A percentile compares a stretch with the other conserved stretches of the same genome.
These are phyloP conservation scores for Sphaeramia orbicularis DNA, from an alignment of 2,797 vertebrate genomes.

Conservation along the genomic window DNA sequence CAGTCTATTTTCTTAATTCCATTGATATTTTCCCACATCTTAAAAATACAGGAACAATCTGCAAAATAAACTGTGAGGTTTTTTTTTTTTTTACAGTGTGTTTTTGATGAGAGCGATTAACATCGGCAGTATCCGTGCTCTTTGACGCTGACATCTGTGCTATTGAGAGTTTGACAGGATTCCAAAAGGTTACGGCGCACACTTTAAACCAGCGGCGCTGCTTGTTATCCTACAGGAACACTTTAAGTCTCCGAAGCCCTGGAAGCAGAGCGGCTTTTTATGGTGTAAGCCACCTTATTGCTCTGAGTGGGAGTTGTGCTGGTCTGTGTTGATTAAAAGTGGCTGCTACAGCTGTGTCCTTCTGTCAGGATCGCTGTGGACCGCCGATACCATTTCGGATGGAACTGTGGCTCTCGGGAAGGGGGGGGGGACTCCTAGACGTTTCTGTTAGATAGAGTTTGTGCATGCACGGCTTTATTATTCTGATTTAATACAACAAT, in stretches of 20 bases:
- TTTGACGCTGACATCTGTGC: conserved; percentile 41
- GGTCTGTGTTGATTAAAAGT: conserved; percentile 80
- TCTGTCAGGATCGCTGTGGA: conserved; percentile 50
- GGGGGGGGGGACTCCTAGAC: conserved; percentile 68
- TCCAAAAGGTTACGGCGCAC: conserved; percentile 56
- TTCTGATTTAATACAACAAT: conserved; percentile 86
- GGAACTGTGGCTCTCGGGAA: conserved; percentile 32
- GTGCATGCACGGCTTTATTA: conserved; percentile 82
- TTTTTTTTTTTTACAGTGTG: no score
- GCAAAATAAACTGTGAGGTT: no score
- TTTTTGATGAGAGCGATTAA: conserved; percentile 31
- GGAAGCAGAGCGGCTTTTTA: conserved; percentile 43
- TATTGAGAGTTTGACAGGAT: conserved; percentile 52
- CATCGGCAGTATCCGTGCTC: conserved; percentile 9
- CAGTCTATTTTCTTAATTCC: no score
- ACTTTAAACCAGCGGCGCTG: conserved; percentile 40
- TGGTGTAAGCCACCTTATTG: conserved; percentile 62
- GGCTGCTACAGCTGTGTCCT: conserved; percentile 81
- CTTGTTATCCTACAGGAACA: conserved; percentile 52
- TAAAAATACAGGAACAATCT: no score
- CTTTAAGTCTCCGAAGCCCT: conserved; percentile 30
- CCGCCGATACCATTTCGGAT: conserved; percentile 40
- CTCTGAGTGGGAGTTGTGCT: conserved; percentile 59
- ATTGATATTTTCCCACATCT: no score
- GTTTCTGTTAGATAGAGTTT: conserved; percentile 82